phyloP scores from a whole-genome alignment of 2,113 vertebrate species.

The Amazona guildingii region DNA sequence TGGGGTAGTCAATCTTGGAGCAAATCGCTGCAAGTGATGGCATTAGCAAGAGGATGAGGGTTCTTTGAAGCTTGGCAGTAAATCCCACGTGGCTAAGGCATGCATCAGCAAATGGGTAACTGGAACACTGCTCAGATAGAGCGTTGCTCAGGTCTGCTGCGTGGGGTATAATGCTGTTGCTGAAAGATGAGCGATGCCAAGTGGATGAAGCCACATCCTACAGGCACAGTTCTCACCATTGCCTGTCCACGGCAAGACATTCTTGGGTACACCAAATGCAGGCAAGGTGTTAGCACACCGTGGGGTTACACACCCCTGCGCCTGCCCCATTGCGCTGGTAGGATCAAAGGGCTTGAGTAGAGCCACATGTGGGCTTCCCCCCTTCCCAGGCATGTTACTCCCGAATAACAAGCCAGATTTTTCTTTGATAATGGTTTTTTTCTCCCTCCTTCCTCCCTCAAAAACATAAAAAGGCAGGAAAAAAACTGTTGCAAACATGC shows the following conservation, averaged over 20 bases:
- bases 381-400: background rate
- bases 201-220: background rate
- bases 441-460: background rate
- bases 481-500: background rate
- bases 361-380: background rate
- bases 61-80: background rate
- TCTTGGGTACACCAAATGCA: background rate
- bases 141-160: background rate
- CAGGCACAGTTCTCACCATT: background rate
- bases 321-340: background rate
- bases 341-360: background rate
- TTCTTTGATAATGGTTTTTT: background rate
- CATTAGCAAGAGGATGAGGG: background rate
- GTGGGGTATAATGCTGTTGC: background rate
- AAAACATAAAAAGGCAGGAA: slow-evolving; percentile 21
- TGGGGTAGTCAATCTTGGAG: background rate
- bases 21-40: background rate
- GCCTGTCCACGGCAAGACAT: background rate
- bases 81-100: background rate
- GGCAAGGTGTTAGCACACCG: background rate
- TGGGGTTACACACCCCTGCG: background rate
- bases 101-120: background rate
- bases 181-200: background rate
- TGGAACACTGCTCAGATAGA: accelerated
- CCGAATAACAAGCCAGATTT: background rate